Conservation (phyloP, 2,797 vertebrate species). For the Notolepis coatsorum region DNA sequence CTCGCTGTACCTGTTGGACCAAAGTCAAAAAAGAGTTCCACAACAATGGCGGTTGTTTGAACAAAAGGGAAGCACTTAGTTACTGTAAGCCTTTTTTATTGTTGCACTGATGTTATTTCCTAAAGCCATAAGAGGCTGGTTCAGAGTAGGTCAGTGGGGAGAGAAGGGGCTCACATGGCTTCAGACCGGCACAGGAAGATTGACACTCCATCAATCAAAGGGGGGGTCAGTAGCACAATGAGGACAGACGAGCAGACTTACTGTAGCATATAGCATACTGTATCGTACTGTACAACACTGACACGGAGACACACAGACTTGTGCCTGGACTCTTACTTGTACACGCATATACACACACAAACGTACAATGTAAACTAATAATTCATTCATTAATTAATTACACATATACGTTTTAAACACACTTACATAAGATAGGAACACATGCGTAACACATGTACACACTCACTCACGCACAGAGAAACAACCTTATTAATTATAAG, state of each 20-base stretch:
- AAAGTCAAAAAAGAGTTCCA: background rate
- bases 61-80: conserved; percentile 49
- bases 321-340: no score
- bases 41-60: conserved; percentile 17
- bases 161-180: background rate
- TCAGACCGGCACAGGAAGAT: conserved; percentile 18
- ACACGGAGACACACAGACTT: no score
- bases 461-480: no score
- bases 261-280: no score
- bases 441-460: no score
- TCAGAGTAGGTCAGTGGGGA: background rate
- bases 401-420: no score
- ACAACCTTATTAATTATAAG: no score
- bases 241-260: conserved; percentile 6
- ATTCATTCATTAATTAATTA: no score
- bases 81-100: conserved; percentile 44
- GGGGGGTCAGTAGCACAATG: conserved; percentile 25
- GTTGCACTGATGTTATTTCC: conserved; percentile 57
- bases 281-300: no score
- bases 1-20: background rate
- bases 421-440: no score
- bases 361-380: no score
- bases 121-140: conserved; percentile 34
- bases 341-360: no score
- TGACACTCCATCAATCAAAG: conserved; percentile 36